Base-by-base conservation (phyloP, 2,113 vertebrate species). In the Planiliza haematocheilus region DNA sequence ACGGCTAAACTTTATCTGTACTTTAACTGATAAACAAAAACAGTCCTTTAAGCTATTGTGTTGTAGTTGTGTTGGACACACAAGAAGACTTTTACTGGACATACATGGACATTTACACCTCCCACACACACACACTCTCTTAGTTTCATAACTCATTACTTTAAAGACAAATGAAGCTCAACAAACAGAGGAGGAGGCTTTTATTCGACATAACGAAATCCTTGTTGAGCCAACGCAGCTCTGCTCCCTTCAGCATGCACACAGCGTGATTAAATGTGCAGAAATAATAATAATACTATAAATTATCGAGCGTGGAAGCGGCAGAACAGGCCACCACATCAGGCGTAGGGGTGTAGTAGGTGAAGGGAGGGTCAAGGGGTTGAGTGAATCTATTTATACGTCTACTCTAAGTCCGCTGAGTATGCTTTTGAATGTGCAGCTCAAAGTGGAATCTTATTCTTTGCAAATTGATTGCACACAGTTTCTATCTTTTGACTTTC, bases 241-340 rank as follows among this genome's bases (percentile, higher is more conserved):
- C 39, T 41, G 42, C 70, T 24, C 49, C 51, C 43, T 17, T 61
- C 49, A 72, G 34, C 77, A 75, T 79, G 73, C 71, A 82, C 45
- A 58, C 1, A 41, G 63, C 49, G 73, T 52, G 24, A 1, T 8
- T 64, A 13, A 16, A 38, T 36, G 30, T 9, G 21, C 50, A 76
- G 60, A 77, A 85, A 78, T 78, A 70, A 87, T 84, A 83, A 60
- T 46, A 37, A 11, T 7, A 36, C 57, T 60, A 57, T 68, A 75
- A 83, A 88, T 86, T 38, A 88, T 86, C 65, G 57, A 79, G 34
- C 10, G 53, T 55, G 41, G 39, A 3, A 16, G 20, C 24, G 36
- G 21, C n/a, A n/a, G n/a, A n/a, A n/a, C n/a, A n/a, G n/a, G n/a
- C n/a, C n/a, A n/a, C n/a, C n/a, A n/a, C n/a, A n/a, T n/a, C n/a